A percentile compares a stretch with the other conserved stretches of the same genome.
Evolutionary conservation across 1,140 invertebrate genomes (phyloP).

Genomic region (Vanessa atalanta): DNA sequence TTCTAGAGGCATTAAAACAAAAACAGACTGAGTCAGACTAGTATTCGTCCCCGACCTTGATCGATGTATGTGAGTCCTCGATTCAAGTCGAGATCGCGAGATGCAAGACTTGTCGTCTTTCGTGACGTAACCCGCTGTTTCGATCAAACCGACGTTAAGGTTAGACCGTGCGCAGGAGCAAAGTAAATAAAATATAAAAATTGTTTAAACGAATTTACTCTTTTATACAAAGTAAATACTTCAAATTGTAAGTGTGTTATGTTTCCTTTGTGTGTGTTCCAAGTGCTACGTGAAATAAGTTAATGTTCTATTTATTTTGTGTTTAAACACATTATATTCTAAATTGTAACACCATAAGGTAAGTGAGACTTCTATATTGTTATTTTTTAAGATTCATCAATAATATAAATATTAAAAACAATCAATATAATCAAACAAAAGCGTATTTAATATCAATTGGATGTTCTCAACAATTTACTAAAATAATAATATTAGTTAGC

Average conservation of each 20-base stretch:
- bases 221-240: not conserved
- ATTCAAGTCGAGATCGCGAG: conserved; percentile 32
- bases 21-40: conserved; percentile 1
- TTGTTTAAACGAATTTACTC: not conserved
- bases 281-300: conserved; percentile 1
- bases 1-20: not conserved
- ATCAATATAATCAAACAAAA: too few relatives aligned
- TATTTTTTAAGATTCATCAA: not conserved
- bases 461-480: too few relatives aligned
- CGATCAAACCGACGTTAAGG: conserved; percentile 29
- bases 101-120: not conserved
- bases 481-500: not conserved
- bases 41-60: conserved; percentile 25
- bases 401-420: too few relatives aligned
- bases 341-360: not conserved
- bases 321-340: not conserved
- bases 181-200: conserved; percentile 24
- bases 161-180: conserved; percentile 31
- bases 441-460: too few relatives aligned
- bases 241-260: not conserved
- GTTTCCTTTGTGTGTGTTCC: not conserved
- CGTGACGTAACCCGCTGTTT: conserved; percentile 33
- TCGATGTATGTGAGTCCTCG: conserved; percentile 17
- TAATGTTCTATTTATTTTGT: not conserved
- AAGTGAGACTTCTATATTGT: not conserved